Conservation (phyloP, 2,888 invertebrate genomes). For the Morpho helenor region DNA sequence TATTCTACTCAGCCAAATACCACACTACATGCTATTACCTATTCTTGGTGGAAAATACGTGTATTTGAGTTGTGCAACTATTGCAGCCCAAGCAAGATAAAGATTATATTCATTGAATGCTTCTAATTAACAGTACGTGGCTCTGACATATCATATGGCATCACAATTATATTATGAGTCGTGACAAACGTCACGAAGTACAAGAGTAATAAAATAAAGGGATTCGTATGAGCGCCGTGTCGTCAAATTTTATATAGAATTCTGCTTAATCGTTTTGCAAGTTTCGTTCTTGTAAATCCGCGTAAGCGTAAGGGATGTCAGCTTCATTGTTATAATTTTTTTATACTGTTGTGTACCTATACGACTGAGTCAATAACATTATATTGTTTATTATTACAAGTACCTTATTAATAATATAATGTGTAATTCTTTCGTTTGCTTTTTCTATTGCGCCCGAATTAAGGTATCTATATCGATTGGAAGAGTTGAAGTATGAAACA, state of each 20-base stretch:
- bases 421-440: too few species aligned
- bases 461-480: too few species aligned
- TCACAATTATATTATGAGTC: slow-evolving; percentile 29
- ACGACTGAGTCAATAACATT: too few species aligned
- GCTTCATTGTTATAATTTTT: not conserved
- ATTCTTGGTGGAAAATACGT: too few species aligned
- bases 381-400: too few species aligned
- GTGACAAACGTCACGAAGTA: slow-evolving; percentile 43
- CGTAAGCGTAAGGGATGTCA: slow-evolving; percentile 1
- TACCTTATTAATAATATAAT: too few species aligned
- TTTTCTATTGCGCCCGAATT: too few species aligned
- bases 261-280: slow-evolving; percentile 25
- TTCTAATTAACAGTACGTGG: slow-evolving; percentile 15
- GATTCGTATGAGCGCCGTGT: slow-evolving; percentile 19
- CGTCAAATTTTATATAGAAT: slow-evolving; percentile 21
- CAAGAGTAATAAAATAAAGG: slow-evolving; percentile 16
- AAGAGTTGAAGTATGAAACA: too few species aligned
- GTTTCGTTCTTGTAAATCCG: slow-evolving; percentile 15
- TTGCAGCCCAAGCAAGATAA: not conserved
- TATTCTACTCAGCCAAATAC: too few species aligned
- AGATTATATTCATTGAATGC: slow-evolving; percentile 6
- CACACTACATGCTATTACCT: too few species aligned
- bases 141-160: slow-evolving; percentile 12
- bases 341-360: not conserved
- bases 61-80: too few species aligned